phyloP scores from a whole-genome alignment of 2,113 vertebrate genomes.

The Parotia lawesii region DNA sequence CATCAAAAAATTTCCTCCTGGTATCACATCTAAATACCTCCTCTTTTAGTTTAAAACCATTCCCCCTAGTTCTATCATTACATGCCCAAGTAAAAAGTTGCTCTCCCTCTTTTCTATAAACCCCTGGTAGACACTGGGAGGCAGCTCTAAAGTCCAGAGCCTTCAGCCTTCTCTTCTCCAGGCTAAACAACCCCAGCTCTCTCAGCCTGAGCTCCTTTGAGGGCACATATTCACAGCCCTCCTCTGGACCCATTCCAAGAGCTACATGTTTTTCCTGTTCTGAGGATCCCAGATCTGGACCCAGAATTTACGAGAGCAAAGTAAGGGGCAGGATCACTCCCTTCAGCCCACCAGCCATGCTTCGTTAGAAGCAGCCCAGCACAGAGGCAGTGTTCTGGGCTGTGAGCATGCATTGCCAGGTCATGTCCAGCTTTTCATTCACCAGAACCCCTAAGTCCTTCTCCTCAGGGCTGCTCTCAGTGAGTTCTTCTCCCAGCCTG shows the following conservation, averaged over 20 bases:
- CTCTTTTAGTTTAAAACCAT: background rate
- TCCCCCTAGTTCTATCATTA: too few relatives aligned
- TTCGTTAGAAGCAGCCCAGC: background rate
- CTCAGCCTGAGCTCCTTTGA: background rate
- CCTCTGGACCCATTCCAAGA: background rate
- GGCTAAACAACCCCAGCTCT: background rate
- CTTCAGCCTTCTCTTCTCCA: background rate
- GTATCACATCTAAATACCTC: background rate
- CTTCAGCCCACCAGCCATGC: too few relatives aligned
- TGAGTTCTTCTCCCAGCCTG: background rate
- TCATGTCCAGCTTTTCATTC: background rate
- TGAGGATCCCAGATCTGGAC: background rate
- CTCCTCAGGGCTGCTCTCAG: background rate
- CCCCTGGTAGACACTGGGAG: background rate
- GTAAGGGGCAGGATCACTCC: too few relatives aligned
- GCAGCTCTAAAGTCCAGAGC: background rate
- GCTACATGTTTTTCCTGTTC: background rate
- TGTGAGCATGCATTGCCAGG: background rate
- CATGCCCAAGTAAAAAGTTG: background rate
- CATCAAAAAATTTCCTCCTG: background rate
- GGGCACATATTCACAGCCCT: background rate
- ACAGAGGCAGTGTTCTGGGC: background rate
- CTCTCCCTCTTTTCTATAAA: background rate
- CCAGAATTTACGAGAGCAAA: fast-evolving
- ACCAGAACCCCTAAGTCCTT: background rate